These are phyloP conservation scores for Drosophila watanabei DNA, from an alignment of 1,140 invertebrate genomes.

Conservation along the genomic window DNA sequence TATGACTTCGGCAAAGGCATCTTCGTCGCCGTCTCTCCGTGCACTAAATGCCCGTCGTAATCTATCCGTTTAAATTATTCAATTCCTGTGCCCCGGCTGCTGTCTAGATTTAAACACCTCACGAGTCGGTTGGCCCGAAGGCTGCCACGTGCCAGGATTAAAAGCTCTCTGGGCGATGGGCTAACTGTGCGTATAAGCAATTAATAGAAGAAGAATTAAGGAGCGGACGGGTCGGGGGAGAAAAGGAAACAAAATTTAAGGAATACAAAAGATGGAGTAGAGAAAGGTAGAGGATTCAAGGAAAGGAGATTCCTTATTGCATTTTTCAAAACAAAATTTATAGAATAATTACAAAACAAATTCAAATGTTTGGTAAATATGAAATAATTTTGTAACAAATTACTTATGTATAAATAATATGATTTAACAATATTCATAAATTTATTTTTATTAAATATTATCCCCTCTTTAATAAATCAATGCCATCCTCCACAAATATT, in stretches of 20 bases:
- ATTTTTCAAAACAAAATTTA: neutral
- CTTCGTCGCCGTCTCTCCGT: conserved; percentile 3
- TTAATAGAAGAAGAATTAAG: conserved; percentile 32
- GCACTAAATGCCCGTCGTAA: conserved; percentile 30
- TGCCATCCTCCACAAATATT: conserved; percentile 11
- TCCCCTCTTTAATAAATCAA: conserved; percentile 9
- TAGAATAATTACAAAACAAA: neutral
- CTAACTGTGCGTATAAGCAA: conserved; percentile 45
- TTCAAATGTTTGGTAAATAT: too few species aligned
- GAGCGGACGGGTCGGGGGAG: neutral
- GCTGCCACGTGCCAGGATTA: conserved; percentile 49
- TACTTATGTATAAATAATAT: too few species aligned
- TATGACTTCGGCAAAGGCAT: conserved; percentile 27
- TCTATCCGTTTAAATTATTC: conserved; percentile 55
- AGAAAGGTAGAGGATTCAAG: neutral
- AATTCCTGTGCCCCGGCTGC: conserved; percentile 32
- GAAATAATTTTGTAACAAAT: too few species aligned
- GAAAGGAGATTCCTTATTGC: neutral
- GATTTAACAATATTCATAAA: too few species aligned
- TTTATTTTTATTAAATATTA: too few species aligned
- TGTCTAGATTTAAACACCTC: conserved; percentile 38
- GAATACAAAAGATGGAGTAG: neutral
- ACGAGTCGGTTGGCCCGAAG: conserved; percentile 23
- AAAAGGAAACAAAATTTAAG: neutral
- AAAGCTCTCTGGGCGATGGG: conserved; percentile 38